These are phyloP conservation scores for Drosophila paramelanica DNA, from an alignment of 2,888 invertebrate genomes.

Conservation along the genomic window DNA sequence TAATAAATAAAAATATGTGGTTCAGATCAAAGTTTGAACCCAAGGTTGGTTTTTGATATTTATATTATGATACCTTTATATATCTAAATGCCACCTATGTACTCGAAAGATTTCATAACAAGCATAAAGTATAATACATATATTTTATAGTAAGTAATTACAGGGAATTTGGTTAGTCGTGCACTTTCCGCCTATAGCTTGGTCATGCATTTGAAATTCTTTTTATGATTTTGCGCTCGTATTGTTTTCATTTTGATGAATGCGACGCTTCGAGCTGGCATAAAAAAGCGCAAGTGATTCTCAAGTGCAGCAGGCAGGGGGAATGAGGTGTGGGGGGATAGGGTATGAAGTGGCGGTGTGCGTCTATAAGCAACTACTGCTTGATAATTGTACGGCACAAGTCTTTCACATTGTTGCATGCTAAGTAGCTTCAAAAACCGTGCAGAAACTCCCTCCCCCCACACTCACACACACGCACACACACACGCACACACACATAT, in stretches of 20 bases:
- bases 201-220: conserved; percentile 27
- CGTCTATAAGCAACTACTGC: conserved; percentile 44
- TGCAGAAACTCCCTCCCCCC: not conserved
- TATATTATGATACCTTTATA: no score
- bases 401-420: conserved; percentile 59
- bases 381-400: conserved; percentile 57
- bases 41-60: no score
- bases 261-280: conserved; percentile 37
- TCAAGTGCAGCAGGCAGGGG: conserved; percentile 28
- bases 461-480: not conserved
- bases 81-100: not conserved
- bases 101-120: not conserved
- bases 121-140: not conserved
- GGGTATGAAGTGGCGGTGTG: not conserved
- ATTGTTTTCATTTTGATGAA: conserved; percentile 63
- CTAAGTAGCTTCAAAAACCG: conserved; percentile 49
- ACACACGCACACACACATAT: no score
- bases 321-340: not conserved
- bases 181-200: not conserved
- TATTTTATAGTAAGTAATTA: not conserved
- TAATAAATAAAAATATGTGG: no score
- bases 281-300: conserved; percentile 68
- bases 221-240: conserved; percentile 52
- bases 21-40: no score
- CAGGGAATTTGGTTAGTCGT: conserved; percentile 15